These are phyloP conservation scores for Alces alces DNA, from an alignment of 2,113 vertebrate species.

Conservation along the genomic window DNA sequence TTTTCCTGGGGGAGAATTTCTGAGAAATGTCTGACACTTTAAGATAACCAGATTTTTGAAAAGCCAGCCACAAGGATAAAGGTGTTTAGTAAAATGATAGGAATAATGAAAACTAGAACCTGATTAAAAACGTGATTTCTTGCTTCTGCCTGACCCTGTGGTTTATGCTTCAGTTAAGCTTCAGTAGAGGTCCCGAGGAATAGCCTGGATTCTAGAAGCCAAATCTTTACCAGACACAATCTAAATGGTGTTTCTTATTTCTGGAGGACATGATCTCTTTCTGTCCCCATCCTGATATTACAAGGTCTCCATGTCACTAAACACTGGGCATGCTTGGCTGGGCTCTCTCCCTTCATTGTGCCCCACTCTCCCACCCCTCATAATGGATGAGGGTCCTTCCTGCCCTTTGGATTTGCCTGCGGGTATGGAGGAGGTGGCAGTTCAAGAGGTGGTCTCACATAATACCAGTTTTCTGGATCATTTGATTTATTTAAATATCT, in stretches of 20 bases:
- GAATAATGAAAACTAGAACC: slow-evolving; percentile 30
- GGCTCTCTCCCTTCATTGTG: background rate
- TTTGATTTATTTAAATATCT: slow-evolving; percentile 72
- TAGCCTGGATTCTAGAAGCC: background rate
- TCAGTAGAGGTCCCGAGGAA: background rate
- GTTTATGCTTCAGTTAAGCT: background rate
- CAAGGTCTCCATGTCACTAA: background rate
- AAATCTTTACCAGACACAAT: background rate
- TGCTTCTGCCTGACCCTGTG: background rate
- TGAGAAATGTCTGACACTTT: slow-evolving; percentile 22
- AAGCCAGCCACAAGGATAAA: slow-evolving; percentile 27
- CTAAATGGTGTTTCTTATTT: background rate
- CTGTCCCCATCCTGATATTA: background rate
- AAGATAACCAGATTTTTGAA: slow-evolving; percentile 41
- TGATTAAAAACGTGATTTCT: slow-evolving; percentile 34
- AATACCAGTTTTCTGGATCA: slow-evolving; percentile 66
- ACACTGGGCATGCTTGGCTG: background rate
- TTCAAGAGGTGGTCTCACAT: slow-evolving; percentile 53
- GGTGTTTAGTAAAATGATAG: slow-evolving; percentile 38
- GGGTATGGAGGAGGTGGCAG: background rate
- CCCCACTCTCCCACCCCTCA: background rate
- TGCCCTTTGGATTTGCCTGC: slow-evolving; percentile 32
- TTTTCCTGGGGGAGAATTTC: background rate
- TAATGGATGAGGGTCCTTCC: background rate
- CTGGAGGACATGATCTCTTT: background rate